Conservation (phyloP, 2,888 invertebrate genomes). For the Drosophila meridionalis region DNA sequence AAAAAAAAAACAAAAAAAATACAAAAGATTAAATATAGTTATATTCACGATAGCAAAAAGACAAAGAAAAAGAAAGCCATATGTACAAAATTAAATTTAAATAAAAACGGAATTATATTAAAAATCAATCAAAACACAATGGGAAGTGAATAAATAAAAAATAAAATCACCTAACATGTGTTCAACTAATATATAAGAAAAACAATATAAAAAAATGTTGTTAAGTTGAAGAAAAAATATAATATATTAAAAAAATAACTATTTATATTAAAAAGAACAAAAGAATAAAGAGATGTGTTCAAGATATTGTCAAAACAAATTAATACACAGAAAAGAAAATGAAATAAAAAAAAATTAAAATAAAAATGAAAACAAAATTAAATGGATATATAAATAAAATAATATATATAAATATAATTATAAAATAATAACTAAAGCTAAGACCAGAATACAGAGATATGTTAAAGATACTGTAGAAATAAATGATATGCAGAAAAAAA, state of each 20-base stretch:
- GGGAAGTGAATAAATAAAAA: not conserved
- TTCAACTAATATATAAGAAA: not conserved
- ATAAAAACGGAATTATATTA: not conserved
- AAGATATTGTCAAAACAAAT: too few relatives aligned
- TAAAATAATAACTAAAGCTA: too few relatives aligned
- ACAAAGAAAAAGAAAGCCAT: not conserved
- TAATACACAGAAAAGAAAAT: too few relatives aligned
- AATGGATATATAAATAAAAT: too few relatives aligned
- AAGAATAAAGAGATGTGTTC: too few relatives aligned
- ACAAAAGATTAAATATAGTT: not conserved
- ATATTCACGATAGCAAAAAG: not conserved
- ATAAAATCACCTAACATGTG: not conserved
- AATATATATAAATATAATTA: too few relatives aligned
- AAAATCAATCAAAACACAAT: not conserved
- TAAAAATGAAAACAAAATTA: too few relatives aligned
- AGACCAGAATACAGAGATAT: too few relatives aligned
- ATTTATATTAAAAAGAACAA: too few relatives aligned
- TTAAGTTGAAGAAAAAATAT: not conserved
- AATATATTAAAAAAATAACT: not conserved
- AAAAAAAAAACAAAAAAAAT: not conserved
- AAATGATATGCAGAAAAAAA: too few relatives aligned
- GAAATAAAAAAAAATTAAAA: too few relatives aligned
- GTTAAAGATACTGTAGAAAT: too few relatives aligned
- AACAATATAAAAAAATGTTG: not conserved
- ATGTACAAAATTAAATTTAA: not conserved